Evolutionary conservation across 1,140 invertebrate species (phyloP).

Genomic region (Drosophila ogumai): DNA sequence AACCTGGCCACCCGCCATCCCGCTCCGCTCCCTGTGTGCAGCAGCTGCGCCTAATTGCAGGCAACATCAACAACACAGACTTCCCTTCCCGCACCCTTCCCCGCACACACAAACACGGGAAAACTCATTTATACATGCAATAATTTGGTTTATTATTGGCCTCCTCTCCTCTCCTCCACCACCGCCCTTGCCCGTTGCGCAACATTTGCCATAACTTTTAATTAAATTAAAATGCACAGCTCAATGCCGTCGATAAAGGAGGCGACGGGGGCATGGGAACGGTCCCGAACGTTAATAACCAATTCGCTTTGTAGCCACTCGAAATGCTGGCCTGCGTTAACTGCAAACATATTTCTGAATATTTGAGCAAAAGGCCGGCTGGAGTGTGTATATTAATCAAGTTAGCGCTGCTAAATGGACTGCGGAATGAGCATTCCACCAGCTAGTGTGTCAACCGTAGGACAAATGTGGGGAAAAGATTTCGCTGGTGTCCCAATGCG

Average conservation of each 20-base stretch:
- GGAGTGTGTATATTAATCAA: conserved; percentile 51
- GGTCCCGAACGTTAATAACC: conserved; percentile 68
- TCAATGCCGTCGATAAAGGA: conserved; percentile 50
- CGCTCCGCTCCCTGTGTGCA: conserved; percentile 13
- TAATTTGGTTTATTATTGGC: conserved; percentile 83
- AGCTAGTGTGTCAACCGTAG: not conserved
- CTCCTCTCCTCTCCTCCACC: conserved; percentile 19
- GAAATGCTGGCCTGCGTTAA: conserved; percentile 49
- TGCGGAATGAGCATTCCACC: conserved; percentile 21
- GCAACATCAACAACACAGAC: conserved; percentile 51
- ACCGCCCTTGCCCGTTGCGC: conserved; percentile 45
- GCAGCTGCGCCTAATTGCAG: conserved; percentile 80
- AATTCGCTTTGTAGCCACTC: conserved; percentile 73
- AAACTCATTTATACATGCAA: conserved; percentile 84
- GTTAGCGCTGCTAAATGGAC: conserved; percentile 59
- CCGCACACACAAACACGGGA: conserved; percentile 38
- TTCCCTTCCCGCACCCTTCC: not conserved
- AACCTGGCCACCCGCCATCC: conserved; percentile 4
- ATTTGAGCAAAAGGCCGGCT: conserved; percentile 65
- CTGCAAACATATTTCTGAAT: conserved; percentile 75
- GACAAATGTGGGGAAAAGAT: not conserved
- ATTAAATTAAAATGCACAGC: conserved; percentile 83
- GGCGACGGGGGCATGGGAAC: not conserved
- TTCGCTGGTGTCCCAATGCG: not conserved
- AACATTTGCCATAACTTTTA: conserved; percentile 82